Percentiles rank a stretch among this genome's conserved stretches.
Evolutionary conservation across 1,140 invertebrate species (phyloP).

Genomic region (Zaprionus gabonicus): DNA sequence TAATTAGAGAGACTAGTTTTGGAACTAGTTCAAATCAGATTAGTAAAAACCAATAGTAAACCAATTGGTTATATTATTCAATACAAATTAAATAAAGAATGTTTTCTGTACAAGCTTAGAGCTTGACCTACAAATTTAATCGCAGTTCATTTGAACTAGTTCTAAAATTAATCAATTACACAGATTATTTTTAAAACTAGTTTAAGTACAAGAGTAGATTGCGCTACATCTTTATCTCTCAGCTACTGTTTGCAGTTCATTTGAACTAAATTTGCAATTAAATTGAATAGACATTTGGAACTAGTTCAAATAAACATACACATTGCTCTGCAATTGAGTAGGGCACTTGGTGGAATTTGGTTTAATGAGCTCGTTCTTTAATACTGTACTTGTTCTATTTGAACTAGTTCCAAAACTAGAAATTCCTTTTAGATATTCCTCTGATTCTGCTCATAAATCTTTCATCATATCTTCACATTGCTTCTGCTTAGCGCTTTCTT

Average conservation of each 20-base stretch:
- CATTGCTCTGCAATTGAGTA: no score
- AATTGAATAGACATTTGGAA: not conserved
- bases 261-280: not conserved
- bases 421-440: not conserved
- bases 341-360: not conserved
- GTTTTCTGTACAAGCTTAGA: no score
- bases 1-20: not conserved
- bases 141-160: slow-evolving; percentile 17
- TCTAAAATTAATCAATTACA: not conserved
- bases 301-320: not conserved
- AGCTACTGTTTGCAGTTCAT: not conserved
- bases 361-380: rapidly evolving
- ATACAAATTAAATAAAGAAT: no score
- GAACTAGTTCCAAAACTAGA: not conserved
- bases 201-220: not conserved
- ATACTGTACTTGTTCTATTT: not conserved
- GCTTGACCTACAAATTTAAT: no score
- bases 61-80: no score
- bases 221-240: not conserved
- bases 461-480: slow-evolving; percentile 1
- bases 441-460: not conserved
- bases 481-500: slow-evolving; percentile 8
- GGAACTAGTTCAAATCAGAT: not conserved
- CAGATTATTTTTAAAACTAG: not conserved
- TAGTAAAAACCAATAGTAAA: no score